phyloP scores from a whole-genome alignment of 2,888 invertebrate genomes.

The Chymomyza amoena region DNA sequence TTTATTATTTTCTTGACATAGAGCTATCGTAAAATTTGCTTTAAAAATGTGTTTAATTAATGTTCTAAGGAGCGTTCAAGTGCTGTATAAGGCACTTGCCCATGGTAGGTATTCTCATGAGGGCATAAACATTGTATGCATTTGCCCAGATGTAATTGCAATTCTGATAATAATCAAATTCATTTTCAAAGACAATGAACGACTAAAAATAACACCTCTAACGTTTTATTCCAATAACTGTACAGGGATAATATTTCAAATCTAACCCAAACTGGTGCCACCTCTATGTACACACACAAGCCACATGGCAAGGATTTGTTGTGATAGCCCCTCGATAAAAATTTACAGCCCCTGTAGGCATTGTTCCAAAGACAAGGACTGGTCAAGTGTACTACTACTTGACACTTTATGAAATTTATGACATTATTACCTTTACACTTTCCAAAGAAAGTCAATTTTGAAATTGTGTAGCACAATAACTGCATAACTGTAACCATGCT shows the following conservation, averaged over 20 bases:
- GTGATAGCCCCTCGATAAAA: conserved; percentile 26
- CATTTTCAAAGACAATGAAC: neutral
- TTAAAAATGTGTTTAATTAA: too few species aligned
- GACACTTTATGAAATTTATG: conserved; percentile 77
- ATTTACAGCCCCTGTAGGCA: conserved; percentile 37
- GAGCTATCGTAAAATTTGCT: too few species aligned
- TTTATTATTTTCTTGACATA: too few species aligned
- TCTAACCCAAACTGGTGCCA: neutral
- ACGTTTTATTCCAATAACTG: neutral
- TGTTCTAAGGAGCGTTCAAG: too few species aligned
- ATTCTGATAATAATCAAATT: too few species aligned
- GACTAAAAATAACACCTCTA: neutral
- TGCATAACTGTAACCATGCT: conserved; percentile 59
- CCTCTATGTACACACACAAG: neutral
- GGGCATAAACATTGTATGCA: too few species aligned
- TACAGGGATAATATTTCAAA: neutral
- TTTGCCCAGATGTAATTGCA: too few species aligned
- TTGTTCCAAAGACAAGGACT: neutral
- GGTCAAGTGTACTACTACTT: conserved; percentile 63
- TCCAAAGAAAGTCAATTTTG: conserved; percentile 54
- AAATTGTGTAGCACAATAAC: neutral
- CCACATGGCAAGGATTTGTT: conserved; percentile 18
- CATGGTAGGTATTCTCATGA: too few species aligned
- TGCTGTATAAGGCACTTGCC: too few species aligned
- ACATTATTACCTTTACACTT: conserved; percentile 59